Conservation (phyloP, 2,113 vertebrate species). For the Neogobius melanostomus region DNA sequence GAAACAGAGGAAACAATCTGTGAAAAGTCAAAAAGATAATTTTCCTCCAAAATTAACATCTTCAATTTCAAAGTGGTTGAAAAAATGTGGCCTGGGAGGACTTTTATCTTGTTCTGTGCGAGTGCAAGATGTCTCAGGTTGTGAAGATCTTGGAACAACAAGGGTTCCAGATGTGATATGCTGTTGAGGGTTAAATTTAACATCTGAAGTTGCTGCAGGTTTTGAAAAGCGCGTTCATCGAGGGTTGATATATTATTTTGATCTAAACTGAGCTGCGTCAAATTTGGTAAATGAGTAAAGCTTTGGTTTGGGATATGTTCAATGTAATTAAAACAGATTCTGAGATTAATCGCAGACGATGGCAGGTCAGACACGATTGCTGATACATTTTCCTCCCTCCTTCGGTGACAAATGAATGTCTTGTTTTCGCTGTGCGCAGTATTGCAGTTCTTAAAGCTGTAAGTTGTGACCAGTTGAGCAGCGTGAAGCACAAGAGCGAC, state of each 20-base stretch:
- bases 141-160: constrained; percentile 58
- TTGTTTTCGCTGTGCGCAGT: constrained; percentile 16
- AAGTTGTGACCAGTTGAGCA: constrained; percentile 46
- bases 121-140: constrained; percentile 67
- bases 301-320: constrained; percentile 18
- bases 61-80: constrained; percentile 39
- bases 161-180: constrained; percentile 52
- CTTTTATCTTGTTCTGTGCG: constrained; percentile 59
- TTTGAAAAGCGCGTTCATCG: constrained; percentile 67
- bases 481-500: constrained; percentile 26
- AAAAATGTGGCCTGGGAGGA: constrained; percentile 59
- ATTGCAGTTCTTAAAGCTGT: constrained; percentile 81
- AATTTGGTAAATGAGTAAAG: constrained; percentile 60
- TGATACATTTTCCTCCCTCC: constrained; percentile 28
- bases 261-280: constrained; percentile 62
- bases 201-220: constrained; percentile 54
- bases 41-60: constrained; percentile 60
- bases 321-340: constrained; percentile 43
- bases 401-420: constrained; percentile 67
- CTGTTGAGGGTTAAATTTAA: constrained; percentile 74
- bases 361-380: constrained; percentile 68
- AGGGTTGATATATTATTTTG: constrained; percentile 63
- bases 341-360: constrained; percentile 37
- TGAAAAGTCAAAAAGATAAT: constrained; percentile 67
- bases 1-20: constrained; percentile 61